Conservation (phyloP, 2,113 vertebrate genomes). For the Pollimyrus isidori region DNA sequence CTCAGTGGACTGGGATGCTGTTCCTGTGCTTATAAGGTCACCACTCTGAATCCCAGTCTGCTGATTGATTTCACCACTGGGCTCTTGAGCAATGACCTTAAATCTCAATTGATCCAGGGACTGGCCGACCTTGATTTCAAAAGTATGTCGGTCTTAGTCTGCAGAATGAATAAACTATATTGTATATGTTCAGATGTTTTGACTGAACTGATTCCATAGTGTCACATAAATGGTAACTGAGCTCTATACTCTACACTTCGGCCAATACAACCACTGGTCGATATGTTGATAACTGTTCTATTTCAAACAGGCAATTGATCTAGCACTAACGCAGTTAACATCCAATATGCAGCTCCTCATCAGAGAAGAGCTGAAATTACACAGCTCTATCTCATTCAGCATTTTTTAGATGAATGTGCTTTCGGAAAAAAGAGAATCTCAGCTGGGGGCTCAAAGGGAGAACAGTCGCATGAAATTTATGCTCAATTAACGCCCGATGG, state of each 20-base stretch:
- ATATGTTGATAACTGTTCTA: neutral
- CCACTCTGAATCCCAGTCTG: neutral
- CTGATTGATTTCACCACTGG: neutral
- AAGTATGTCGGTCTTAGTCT: neutral
- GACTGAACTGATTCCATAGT: neutral
- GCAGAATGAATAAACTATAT: neutral
- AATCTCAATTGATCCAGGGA: neutral
- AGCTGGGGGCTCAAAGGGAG: neutral
- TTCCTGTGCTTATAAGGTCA: neutral
- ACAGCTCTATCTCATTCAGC: neutral
- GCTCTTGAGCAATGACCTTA: neutral
- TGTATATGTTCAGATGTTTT: neutral
- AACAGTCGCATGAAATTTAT: neutral
- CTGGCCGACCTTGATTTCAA: neutral
- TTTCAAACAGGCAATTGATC: neutral
- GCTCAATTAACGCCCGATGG: constrained; percentile 1
- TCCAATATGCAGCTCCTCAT: neutral
- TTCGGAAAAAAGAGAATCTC: neutral
- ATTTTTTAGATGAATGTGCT: neutral
- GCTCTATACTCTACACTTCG: neutral
- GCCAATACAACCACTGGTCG: neutral
- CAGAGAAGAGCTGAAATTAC: neutral
- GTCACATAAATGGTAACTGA: neutral
- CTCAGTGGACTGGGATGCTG: neutral
- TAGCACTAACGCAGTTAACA: neutral